Evolutionary conservation across 2,113 vertebrate species (phyloP), one percentile per base, ranked within the genome.

Genomic region (Pelusios castaneus): DNA sequence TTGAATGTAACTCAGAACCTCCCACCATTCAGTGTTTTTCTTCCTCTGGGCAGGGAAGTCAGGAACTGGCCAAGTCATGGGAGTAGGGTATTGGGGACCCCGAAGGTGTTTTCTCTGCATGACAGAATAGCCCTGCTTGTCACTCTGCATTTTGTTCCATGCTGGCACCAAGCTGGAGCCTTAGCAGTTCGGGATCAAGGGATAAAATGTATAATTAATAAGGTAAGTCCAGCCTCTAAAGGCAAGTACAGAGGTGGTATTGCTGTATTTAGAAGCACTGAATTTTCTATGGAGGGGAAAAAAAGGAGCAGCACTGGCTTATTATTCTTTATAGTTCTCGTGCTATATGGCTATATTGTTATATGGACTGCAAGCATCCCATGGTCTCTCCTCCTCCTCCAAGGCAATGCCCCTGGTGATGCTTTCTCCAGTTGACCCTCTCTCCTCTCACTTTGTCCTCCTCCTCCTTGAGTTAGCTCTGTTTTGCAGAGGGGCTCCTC

Each of bases 1-100:
- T n/a, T 67, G 60, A n/a, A 67, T n/a, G 34, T n/a, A 9, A 67
- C 17, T 67, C 31, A 34, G 34, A 67, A 67, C 60, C 34, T 67
- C 60, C 34, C 34, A n/a, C 31, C 34, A 19, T n/a, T 67, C 60
- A 8, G 16, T 2, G 79, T 73, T 24, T 73, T 73, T 84, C 29
- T 1, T 0, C 8, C 58, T 0, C 1, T 27, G 60, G 17, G 6
- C 0, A 0, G n/a, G 34, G 8, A 16, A 34, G 29, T 34, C 31
- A 63, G 14, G 58, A 63, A 34, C 58, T 34, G 14, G 58, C 31
- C 45, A 77, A 77, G 27, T 29, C 43, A 9, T 16, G 41, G 24
- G 43, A 77, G 76, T 31, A 29, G 45, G 76, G 14, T 16, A 16
- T 8, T 29, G 25, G 27, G 76, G 45, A 9, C 29, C 45, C 70